These are phyloP conservation scores for Rhodeus uyekii DNA, from an alignment of 2,797 vertebrate genomes.

Conservation along the genomic window DNA sequence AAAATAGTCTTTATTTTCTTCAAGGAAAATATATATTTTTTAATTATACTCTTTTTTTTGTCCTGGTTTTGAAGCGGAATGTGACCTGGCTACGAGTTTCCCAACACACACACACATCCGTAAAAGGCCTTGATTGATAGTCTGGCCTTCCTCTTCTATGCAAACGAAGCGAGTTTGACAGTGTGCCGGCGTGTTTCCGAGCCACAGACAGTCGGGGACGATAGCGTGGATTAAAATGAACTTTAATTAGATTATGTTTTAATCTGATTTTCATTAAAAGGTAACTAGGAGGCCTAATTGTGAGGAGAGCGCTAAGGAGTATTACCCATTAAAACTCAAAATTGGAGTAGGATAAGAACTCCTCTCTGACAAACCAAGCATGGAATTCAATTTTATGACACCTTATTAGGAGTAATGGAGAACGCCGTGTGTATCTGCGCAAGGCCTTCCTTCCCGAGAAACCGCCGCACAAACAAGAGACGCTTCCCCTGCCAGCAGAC, in stretches of 20 bases:
- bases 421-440: constrained; percentile 65
- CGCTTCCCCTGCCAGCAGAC: constrained; percentile 33
- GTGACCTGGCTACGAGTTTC: neutral
- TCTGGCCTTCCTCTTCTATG: constrained; percentile 53
- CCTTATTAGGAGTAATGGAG: constrained; percentile 83
- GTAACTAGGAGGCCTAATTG: constrained; percentile 82
- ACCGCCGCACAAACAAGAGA: constrained; percentile 70
- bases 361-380: constrained; percentile 81
- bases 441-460: constrained; percentile 66
- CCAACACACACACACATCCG: constrained; percentile 33
- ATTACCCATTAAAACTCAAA: constrained; percentile 86
- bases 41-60: neutral
- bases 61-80: neutral
- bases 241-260: constrained; percentile 85
- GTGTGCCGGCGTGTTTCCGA: constrained; percentile 64
- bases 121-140: constrained; percentile 64
- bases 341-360: constrained; percentile 79
- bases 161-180: constrained; percentile 65
- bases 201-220: constrained; percentile 65
- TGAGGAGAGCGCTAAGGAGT: constrained; percentile 80
- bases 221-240: constrained; percentile 80
- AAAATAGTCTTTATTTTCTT: neutral
- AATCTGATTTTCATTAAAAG: constrained; percentile 87
- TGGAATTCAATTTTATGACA: constrained; percentile 87
- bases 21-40: neutral